Evolutionary conservation across 2,113 vertebrate genomes (phyloP).

Genomic region (Bubo blakistoni): DNA sequence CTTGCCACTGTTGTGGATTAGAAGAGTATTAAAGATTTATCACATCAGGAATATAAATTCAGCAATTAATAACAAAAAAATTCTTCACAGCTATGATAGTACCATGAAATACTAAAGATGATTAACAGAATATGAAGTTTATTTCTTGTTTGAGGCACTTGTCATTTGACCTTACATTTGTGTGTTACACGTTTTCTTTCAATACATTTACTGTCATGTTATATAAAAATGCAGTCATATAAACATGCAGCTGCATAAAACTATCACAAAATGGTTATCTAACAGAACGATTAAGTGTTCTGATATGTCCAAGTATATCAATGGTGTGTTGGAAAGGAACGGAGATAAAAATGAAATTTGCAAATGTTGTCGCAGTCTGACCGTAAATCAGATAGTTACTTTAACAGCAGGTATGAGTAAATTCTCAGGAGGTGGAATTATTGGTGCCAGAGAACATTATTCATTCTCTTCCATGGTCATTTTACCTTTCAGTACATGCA

Average conservation of each 20-base stretch:
- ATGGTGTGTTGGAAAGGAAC: neutral
- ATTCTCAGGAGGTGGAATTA: constrained; percentile 5
- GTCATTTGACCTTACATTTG: neutral
- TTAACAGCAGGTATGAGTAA: neutral
- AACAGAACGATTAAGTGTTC: neutral
- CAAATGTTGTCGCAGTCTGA: constrained; percentile 3
- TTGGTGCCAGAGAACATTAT: neutral
- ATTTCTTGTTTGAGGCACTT: neutral
- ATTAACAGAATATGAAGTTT: neutral
- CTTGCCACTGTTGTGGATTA: neutral
- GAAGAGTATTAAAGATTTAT: neutral
- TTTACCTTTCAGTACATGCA: neutral
- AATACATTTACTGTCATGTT: neutral
- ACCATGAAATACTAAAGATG: neutral
- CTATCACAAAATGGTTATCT: neutral
- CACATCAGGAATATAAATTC: neutral
- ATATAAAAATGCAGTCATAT: neutral
- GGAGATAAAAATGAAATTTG: constrained; percentile 2
- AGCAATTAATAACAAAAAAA: neutral
- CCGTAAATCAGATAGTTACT: constrained; percentile 2
- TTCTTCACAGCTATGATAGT: neutral
- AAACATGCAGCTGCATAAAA: neutral
- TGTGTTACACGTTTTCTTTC: neutral
- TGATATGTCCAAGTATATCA: neutral
- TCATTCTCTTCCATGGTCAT: neutral